Percentiles rank a stretch among this genome's conserved stretches.
Conservation (phyloP, 53 echinoderm and acorn worm genomes). For the Mesocentrotus franciscanus region DNA sequence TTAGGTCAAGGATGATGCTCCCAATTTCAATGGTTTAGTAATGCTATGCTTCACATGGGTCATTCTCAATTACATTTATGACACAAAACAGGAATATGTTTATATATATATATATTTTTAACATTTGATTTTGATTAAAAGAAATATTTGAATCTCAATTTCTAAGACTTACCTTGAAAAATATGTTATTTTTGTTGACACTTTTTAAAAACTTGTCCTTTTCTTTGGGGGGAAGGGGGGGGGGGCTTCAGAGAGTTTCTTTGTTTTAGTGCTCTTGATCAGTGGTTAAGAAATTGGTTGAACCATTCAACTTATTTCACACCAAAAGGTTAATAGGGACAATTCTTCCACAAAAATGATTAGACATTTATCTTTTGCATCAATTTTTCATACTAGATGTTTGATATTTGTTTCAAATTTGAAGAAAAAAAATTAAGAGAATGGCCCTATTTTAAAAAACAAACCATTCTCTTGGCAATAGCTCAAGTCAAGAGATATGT, state of each 20-base stretch:
- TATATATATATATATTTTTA: no score
- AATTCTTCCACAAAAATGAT: background rate
- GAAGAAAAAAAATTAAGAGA: no score
- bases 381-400: background rate
- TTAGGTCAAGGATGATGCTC: no score
- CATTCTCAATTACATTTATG: no score
- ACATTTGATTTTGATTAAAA: no score
- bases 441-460: background rate
- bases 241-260: no score
- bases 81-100: no score
- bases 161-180: no score
- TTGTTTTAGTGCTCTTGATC: background rate
- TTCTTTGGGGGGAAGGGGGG: no score
- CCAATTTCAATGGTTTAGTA: background rate
- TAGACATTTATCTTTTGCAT: background rate
- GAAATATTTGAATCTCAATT: no score
- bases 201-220: no score
- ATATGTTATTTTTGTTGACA: no score
- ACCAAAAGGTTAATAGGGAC: background rate
- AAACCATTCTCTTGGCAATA: slow-evolving; percentile 10
- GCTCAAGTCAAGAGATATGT: background rate
- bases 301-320: background rate
- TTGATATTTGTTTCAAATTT: background rate
- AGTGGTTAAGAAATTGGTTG: background rate
- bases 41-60: background rate